Conservation (phyloP, 2,113 vertebrate genomes). For the Edolisoma coerulescens region DNA sequence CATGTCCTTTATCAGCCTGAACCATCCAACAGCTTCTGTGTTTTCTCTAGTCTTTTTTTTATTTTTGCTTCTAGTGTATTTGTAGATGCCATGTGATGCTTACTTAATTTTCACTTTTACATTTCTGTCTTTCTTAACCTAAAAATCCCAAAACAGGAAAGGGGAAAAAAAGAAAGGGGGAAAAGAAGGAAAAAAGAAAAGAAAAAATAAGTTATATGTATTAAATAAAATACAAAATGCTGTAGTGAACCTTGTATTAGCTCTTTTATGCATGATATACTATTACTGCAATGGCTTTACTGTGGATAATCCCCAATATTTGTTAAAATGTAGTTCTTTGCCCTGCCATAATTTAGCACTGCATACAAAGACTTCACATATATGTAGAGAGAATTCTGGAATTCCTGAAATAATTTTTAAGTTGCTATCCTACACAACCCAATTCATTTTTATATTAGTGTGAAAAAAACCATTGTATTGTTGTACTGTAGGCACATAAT, state of each 20-base stretch:
- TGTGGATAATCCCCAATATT: neutral
- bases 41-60: neutral
- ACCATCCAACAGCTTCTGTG: neutral
- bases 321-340: neutral
- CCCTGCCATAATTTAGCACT: neutral
- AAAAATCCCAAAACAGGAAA: neutral
- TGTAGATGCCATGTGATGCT: neutral
- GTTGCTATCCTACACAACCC: neutral
- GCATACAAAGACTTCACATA: neutral
- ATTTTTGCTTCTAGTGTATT: neutral
- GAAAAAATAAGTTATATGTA: neutral
- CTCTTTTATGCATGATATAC: neutral
- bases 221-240: neutral
- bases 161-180: accelerated
- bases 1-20: neutral
- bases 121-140: neutral
- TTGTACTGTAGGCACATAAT: neutral
- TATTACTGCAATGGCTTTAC: neutral
- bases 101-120: neutral
- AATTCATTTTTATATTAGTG: neutral
- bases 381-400: neutral
- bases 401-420: neutral
- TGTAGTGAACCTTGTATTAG: neutral
- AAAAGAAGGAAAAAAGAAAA: neutral
- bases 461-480: neutral